Evolutionary conservation across 1,140 invertebrate species (phyloP).

Genomic region (Archivesica marissinica): DNA sequence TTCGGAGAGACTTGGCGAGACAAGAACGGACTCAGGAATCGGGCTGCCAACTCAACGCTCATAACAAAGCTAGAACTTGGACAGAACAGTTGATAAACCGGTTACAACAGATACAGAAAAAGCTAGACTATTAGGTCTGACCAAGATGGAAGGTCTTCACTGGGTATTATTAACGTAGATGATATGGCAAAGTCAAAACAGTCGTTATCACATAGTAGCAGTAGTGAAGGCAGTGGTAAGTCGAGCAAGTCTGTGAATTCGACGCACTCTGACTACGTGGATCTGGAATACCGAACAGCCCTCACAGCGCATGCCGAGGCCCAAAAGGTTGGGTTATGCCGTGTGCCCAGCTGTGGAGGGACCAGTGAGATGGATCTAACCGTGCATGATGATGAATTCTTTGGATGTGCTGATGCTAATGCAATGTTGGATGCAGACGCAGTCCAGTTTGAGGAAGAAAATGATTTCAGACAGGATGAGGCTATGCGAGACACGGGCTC

Average conservation of each 20-base stretch:
- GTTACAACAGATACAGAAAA: too few species aligned
- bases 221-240: background rate
- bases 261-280: background rate
- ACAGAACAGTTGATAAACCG: too few species aligned
- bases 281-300: conserved; percentile 64
- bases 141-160: conserved; percentile 50
- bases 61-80: too few species aligned
- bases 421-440: conserved; percentile 74
- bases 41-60: too few species aligned
- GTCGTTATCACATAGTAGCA: conserved; percentile 13
- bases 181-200: conserved; percentile 44
- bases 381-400: conserved; percentile 69
- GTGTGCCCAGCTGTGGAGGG: conserved; percentile 55
- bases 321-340: conserved; percentile 50
- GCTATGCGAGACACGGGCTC: conserved; percentile 41
- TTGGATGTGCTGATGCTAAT: conserved; percentile 61
- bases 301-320: conserved; percentile 28
- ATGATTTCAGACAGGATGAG: conserved; percentile 72
- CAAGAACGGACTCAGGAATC: too few species aligned
- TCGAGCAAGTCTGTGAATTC: conserved; percentile 30
- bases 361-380: conserved; percentile 59
- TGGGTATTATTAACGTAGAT: conserved; percentile 50
- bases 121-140: too few species aligned
- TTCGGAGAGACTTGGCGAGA: too few species aligned
- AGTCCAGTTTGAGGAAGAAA: conserved; percentile 75